phyloP scores from a whole-genome alignment of 1,140 invertebrate genomes.

The Nasonia giraulti region DNA sequence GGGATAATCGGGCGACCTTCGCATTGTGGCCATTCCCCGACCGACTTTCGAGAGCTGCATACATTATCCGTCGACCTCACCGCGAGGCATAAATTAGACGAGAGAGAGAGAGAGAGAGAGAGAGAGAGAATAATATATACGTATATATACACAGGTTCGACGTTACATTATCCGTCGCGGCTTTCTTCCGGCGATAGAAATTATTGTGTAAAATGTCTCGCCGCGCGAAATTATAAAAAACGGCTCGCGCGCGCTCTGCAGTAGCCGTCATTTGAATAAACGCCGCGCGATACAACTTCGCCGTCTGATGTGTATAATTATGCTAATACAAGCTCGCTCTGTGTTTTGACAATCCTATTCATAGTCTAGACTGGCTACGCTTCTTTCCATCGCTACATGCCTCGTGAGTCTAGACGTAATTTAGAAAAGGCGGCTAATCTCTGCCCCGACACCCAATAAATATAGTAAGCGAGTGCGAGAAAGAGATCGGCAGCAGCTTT shows the following conservation, averaged over 20 bases:
- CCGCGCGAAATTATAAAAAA: not conserved
- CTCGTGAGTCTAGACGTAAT: no score
- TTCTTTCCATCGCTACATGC: no score
- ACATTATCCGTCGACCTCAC: conserved; percentile 28
- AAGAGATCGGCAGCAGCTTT: not conserved
- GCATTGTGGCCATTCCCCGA: conserved; percentile 66
- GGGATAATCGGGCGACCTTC: conserved; percentile 68
- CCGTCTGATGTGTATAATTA: not conserved
- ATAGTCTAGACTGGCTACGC: not conserved
- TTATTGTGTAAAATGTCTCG: not conserved
- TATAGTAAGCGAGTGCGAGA: not conserved
- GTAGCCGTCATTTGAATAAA: conserved; percentile 1
- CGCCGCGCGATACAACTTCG: not conserved
- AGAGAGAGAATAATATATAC: not conserved
- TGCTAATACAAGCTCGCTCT: not conserved
- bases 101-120: not conserved
- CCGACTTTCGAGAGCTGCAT: not conserved
- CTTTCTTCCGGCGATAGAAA: not conserved
- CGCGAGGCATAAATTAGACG: conserved; percentile 43
- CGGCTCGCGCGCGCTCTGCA: not conserved
- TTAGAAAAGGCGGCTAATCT: no score
- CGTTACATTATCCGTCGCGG: not conserved
- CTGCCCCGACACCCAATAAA: no score
- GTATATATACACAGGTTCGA: not conserved
- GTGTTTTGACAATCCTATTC: not conserved